Evolutionary conservation across 2,888 invertebrate genomes (phyloP).

Genomic region (Phlogophora meticulosa): DNA sequence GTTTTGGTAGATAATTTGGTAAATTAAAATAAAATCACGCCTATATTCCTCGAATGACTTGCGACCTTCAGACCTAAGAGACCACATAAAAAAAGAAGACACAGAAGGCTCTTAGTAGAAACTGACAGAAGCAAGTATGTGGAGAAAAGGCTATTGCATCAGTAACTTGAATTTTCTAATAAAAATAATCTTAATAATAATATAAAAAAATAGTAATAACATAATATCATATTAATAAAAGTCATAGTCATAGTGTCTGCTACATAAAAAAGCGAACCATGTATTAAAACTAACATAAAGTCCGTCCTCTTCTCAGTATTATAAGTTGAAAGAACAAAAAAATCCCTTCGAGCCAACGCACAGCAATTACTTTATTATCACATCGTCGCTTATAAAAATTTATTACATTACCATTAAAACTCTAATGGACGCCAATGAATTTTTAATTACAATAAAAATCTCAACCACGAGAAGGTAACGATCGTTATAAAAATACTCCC

Average conservation of each 20-base stretch:
- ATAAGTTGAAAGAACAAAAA: slow-evolving; percentile 28
- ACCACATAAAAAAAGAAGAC: too few species aligned
- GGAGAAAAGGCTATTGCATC: too few species aligned
- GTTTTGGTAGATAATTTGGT: too few species aligned
- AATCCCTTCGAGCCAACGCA: slow-evolving; percentile 19
- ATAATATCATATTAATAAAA: too few species aligned
- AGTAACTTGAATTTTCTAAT: too few species aligned
- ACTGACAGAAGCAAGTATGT: too few species aligned
- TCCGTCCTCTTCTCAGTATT: not conserved
- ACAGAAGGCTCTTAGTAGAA: too few species aligned
- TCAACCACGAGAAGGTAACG: slow-evolving; percentile 44
- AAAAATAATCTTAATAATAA: too few species aligned
- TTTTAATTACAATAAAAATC: slow-evolving; percentile 61
- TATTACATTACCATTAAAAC: slow-evolving; percentile 56
- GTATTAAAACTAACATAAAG: slow-evolving; percentile 15
- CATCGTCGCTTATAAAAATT: slow-evolving; percentile 45
- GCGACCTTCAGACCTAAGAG: too few species aligned
- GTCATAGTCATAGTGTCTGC: not conserved
- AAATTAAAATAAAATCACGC: too few species aligned
- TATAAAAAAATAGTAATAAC: too few species aligned
- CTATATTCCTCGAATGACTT: too few species aligned
- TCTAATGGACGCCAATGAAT: slow-evolving; percentile 56
- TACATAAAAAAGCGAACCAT: not conserved
- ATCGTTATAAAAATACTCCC: slow-evolving; percentile 50
- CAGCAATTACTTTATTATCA: slow-evolving; percentile 53